phyloP scores from a whole-genome alignment of 2,797 vertebrate species.

The Oophaga sylvatica region DNA sequence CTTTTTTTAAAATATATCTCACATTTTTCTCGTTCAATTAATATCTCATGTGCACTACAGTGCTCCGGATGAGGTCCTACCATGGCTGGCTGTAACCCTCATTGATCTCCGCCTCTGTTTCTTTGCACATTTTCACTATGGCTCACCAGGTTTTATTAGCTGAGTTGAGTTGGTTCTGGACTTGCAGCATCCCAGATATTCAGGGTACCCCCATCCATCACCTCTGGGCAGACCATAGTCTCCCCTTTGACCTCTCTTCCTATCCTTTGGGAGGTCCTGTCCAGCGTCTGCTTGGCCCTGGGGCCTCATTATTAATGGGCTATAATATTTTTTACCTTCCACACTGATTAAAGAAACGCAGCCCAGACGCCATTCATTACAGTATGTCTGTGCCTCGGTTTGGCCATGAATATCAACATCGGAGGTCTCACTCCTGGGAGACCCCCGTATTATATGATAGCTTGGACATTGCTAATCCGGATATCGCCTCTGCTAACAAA shows the following conservation, averaged over 20 bases:
- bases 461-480: no score
- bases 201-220: not conserved
- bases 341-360: not conserved
- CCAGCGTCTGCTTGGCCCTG: not conserved
- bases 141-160: not conserved
- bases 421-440: no score
- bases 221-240: not conserved
- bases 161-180: no score
- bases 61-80: not conserved
- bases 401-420: no score
- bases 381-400: not conserved
- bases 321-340: not conserved
- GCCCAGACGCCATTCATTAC: not conserved
- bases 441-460: no score
- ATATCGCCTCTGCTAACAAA: no score
- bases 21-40: not conserved
- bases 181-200: not conserved
- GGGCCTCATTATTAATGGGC: not conserved
- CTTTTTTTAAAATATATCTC: not conserved
- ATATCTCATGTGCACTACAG: no score
- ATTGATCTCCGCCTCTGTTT: not conserved
- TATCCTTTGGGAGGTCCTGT: constrained; percentile 1
- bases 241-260: not conserved
- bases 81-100: not conserved
- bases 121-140: not conserved